These are phyloP conservation scores for Empidonax alnorum DNA, from an alignment of 2,113 vertebrate species.

Conservation along the genomic window DNA sequence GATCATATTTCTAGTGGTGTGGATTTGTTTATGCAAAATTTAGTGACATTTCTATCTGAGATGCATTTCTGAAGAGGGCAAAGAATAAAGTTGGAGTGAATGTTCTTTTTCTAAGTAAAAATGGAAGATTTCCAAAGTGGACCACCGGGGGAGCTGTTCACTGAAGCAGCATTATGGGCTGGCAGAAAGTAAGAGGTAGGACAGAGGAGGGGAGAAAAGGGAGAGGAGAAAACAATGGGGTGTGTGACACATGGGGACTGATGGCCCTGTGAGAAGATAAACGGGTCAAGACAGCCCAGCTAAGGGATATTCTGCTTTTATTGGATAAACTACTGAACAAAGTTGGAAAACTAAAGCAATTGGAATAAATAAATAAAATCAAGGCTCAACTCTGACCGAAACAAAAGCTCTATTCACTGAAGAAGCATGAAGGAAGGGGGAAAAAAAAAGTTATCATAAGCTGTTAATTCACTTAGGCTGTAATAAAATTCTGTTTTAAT, in stretches of 20 bases:
- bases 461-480: neutral
- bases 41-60: neutral
- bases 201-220: neutral
- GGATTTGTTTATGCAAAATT: slow-evolving; percentile 36
- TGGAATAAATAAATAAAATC: neutral
- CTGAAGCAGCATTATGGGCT: neutral
- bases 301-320: neutral
- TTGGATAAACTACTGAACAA: neutral
- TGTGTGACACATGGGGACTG: neutral
- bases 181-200: neutral
- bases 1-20: neutral
- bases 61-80: neutral
- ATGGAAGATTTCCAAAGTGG: slow-evolving; percentile 40
- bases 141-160: slow-evolving; percentile 46
- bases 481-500: neutral
- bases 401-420: slow-evolving; percentile 7
- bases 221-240: neutral
- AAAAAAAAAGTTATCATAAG: neutral
- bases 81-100: neutral
- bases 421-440: neutral
- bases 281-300: neutral
- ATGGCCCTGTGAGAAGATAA: neutral
- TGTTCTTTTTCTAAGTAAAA: neutral
- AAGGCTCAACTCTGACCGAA: neutral
- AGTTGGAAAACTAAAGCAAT: neutral